A percentile compares a stretch with the other conserved stretches of the same genome.
These are phyloP conservation scores for Promerops cafer DNA, from an alignment of 2,113 vertebrate genomes.

Conservation along the genomic window DNA sequence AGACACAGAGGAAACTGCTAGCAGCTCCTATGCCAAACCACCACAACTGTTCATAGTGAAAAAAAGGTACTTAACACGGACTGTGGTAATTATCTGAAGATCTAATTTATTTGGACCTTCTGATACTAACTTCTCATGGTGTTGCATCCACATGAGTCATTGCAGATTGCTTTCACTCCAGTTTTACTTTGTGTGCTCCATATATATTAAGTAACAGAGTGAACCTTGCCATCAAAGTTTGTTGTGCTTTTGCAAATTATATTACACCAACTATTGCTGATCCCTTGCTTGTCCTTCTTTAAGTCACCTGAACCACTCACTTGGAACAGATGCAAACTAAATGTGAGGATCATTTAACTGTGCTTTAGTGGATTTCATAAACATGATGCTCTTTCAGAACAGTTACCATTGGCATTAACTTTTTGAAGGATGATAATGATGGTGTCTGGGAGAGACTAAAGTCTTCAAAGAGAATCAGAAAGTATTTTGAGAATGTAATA, in stretches of 20 bases:
- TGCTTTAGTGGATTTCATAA: not conserved
- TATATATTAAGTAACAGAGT: no score
- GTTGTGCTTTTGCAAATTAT: not conserved
- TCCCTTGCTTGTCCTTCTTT: not conserved
- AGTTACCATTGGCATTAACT: not conserved
- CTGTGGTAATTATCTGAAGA: not conserved
- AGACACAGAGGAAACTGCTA: no score
- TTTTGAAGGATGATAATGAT: not conserved
- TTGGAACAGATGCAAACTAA: not conserved
- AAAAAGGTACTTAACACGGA: not conserved
- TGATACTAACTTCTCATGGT: not conserved
- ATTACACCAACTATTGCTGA: not conserved
- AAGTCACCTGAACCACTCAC: not conserved
- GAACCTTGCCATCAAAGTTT: not conserved
- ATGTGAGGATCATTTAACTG: not conserved
- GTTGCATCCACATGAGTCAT: not conserved
- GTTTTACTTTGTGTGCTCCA: not conserved
- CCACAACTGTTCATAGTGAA: not conserved
- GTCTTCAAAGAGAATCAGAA: constrained; percentile 1
- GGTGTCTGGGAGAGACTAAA: not conserved
- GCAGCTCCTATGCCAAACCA: no score
- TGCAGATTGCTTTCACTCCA: not conserved
- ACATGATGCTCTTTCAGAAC: not conserved
- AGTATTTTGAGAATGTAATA: constrained; percentile 36
- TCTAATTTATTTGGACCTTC: not conserved